Conservation (phyloP, 2,888 invertebrate species). For the Caenorhabditis angaria region DNA sequence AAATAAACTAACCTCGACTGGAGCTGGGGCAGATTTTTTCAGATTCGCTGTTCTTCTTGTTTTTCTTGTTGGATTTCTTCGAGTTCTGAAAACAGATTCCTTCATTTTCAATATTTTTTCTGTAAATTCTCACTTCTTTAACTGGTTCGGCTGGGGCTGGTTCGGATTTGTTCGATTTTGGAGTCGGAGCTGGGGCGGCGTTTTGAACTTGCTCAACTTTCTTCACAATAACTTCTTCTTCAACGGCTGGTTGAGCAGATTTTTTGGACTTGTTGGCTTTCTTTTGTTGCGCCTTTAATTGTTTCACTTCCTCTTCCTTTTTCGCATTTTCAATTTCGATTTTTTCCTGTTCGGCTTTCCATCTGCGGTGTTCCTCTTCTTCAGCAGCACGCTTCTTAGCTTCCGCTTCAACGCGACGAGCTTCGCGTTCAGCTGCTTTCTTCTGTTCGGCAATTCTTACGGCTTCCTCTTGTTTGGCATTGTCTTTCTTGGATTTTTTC, state of each 20-base stretch:
- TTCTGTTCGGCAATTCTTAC: constrained; percentile 20
- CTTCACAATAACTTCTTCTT: constrained; percentile 33
- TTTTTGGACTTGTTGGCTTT: constrained; percentile 16
- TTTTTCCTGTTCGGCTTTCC: constrained; percentile 42
- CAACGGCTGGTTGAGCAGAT: constrained; percentile 23
- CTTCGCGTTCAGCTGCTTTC: constrained; percentile 38
- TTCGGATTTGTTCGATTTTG: constrained; percentile 4
- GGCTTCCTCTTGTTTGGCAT: constrained; percentile 29
- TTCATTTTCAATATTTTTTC: too few species aligned
- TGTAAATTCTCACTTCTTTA: neutral
- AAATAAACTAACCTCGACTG: constrained; percentile 3
- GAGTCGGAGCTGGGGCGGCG: neutral
- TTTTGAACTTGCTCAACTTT: constrained; percentile 14
- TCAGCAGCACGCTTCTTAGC: constrained; percentile 44
- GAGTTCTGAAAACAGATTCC: constrained; percentile 16
- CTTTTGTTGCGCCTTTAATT: constrained; percentile 36
- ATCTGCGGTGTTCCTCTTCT: constrained; percentile 38
- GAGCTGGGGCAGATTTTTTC: constrained; percentile 15
- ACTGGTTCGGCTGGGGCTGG: neutral
- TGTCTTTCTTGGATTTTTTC: constrained; percentile 39
- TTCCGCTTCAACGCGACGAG: constrained; percentile 30
- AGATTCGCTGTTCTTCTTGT: constrained; percentile 3
- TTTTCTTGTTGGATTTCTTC: constrained; percentile 27
- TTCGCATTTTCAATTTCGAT: constrained; percentile 33
- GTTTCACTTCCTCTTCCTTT: constrained; percentile 41